A percentile compares a stretch with the other conserved stretches of the same genome.
Conservation (phyloP, 2,113 vertebrate species). For the Australoheros scitulus region DNA sequence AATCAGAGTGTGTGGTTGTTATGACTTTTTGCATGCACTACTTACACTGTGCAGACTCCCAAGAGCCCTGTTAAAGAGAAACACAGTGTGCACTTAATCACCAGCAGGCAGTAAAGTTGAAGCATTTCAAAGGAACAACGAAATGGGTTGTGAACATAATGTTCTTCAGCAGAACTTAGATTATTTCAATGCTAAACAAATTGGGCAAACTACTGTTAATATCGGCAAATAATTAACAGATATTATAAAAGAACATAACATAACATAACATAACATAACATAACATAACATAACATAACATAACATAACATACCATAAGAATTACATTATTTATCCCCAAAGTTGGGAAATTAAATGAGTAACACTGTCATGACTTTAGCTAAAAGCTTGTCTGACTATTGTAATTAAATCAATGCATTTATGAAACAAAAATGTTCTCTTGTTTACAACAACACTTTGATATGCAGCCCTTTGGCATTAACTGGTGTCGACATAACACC, state of each 20-base stretch:
- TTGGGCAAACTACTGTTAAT: neutral
- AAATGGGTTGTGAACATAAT: neutral
- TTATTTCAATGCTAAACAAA: neutral
- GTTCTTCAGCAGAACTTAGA: neutral
- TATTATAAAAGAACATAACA: too few relatives aligned
- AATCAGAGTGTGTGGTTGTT: conserved; percentile 14
- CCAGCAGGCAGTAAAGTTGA: neutral
- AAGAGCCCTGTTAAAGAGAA: neutral
- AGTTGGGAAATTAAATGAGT: neutral
- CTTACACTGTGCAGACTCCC: neutral
- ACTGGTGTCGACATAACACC: neutral
- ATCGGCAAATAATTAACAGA: neutral
- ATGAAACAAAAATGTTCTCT: neutral
- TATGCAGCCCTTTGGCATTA: conserved; percentile 11
- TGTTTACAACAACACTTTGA: conserved; percentile 24
- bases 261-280: neutral
- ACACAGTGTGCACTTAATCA: neutral
- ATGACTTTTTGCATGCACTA: neutral
- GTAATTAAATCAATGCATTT: conserved; percentile 7
- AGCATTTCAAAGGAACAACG: neutral
- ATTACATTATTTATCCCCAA: neutral
- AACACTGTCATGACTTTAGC: neutral
- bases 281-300: neutral
- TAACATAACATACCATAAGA: neutral
- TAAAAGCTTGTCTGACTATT: conserved; percentile 4